Base-by-base conservation (phyloP, 1,140 invertebrate species). In the Coenobita brevimanus region DNA sequence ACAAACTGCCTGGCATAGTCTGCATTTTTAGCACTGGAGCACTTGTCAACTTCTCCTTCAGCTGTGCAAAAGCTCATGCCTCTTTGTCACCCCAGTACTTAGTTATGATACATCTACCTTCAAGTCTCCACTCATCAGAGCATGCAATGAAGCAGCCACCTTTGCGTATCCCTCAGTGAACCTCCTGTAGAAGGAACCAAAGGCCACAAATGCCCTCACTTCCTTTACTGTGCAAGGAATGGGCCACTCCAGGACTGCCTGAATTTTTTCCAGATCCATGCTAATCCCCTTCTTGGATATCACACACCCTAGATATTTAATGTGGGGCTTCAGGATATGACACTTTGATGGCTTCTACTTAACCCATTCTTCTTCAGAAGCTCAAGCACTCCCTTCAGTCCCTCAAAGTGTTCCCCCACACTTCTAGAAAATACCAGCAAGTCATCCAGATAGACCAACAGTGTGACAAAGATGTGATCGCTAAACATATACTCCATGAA, bases 381-480 rank as follows among this genome's bases (percentile, higher is more conserved):
- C 41, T 50, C 27, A 30, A 71, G 54, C 43, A 24, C 38, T 2
- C 8, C 36, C 24, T 71, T 6, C 0, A 71, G 1, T 36, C 36
- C 73, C 15, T 73, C 67, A 0, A 83, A 36, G 33, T 83, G 81
- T 36, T 73, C 81, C 0, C 41, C 46, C 43, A 50, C 41, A 41
- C 21, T 73, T 1, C 36, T 46, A 3, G 64, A 33, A 30, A 82
- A 82, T 1, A 82, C 17, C 50, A 82, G 50, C 62, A 71, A 33
- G n/a, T 50, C 81, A 71, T 71, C 64, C 8, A 82, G 43, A 30
- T 71, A 82, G 17, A 82, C 41, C 21, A 71, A 54, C 36, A 78
- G 21, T 0, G 41, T 69, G 3, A 36, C 41, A 73, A 73, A 83
- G n/a, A 83, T 57, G 21, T 33, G 46, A 73, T 83, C 67, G n/a